Evolutionary conservation across 53 echinoderm and acorn worm genomes (phyloP).

Genomic region (Hippasteria phrygiana): DNA sequence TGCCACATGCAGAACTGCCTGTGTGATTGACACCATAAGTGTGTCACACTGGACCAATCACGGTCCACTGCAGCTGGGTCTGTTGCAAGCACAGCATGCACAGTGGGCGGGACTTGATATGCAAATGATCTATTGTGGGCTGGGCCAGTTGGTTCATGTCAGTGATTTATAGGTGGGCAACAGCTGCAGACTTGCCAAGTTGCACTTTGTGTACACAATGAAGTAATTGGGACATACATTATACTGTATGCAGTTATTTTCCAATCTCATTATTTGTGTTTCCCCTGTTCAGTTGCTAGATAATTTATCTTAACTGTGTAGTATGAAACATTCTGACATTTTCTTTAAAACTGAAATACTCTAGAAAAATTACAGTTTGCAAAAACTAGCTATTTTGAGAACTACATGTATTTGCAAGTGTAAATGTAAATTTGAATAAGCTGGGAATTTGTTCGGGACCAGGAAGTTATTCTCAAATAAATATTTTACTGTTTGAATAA

Average conservation of each 20-base stretch:
- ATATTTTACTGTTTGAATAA: no score
- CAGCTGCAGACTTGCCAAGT: background rate
- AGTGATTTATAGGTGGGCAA: slow-evolving; percentile 21
- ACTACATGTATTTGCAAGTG: background rate
- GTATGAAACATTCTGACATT: background rate
- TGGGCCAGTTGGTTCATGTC: slow-evolving; percentile 9
- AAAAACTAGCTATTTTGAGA: background rate
- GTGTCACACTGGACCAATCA: slow-evolving; percentile 54
- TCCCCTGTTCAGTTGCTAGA: no score
- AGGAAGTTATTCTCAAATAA: no score
- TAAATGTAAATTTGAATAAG: no score
- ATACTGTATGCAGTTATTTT: background rate
- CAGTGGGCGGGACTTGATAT: slow-evolving; percentile 47
- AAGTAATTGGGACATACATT: background rate
- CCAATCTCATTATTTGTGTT: background rate
- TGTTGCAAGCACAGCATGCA: background rate
- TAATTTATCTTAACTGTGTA: no score
- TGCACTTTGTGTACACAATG: background rate
- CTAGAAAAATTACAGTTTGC: background rate
- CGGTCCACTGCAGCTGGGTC: slow-evolving; percentile 2
- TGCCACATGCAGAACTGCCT: slow-evolving; percentile 35
- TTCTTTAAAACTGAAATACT: background rate
- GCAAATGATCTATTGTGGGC: slow-evolving; percentile 29
- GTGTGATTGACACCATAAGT: slow-evolving; percentile 50
- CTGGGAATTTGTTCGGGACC: no score